Conservation (phyloP, 2,888 invertebrate genomes). For the Nemotelus nigrinus region DNA sequence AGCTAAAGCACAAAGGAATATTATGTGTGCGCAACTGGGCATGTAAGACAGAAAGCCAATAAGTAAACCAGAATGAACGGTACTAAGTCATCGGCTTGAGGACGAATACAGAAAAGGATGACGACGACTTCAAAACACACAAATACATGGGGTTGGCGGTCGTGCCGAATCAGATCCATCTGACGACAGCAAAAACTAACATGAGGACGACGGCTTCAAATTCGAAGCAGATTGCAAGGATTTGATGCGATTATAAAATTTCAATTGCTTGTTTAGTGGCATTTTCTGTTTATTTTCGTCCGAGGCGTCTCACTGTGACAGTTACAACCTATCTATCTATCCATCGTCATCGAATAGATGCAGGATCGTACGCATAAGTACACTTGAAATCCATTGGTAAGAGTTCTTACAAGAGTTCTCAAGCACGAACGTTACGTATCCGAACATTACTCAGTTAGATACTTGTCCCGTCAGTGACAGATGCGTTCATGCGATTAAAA, state of each 20-base stretch:
- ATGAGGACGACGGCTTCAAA: constrained; percentile 36
- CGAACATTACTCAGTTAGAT: too few relatives aligned
- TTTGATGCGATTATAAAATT: constrained; percentile 51
- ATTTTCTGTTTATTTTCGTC: constrained; percentile 50
- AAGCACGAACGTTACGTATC: too few relatives aligned
- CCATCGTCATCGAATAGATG: too few relatives aligned
- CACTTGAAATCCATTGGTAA: constrained; percentile 19
- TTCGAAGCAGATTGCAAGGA: constrained; percentile 43
- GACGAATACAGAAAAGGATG: constrained; percentile 31
- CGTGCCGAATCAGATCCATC: constrained; percentile 22
- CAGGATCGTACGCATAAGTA: background rate
- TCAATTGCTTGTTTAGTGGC: constrained; percentile 52
- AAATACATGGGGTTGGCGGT: too few relatives aligned
- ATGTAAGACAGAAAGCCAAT: constrained; percentile 45
- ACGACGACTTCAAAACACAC: background rate
- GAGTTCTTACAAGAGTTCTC: background rate
- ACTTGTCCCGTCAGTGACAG: constrained; percentile 13
- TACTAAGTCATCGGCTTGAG: background rate
- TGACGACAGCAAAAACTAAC: constrained; percentile 19
- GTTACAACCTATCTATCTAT: constrained; percentile 27
- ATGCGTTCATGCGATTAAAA: constrained; percentile 41
- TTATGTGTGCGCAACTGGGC: constrained; percentile 42
- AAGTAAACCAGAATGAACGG: constrained; percentile 31
- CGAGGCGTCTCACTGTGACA: constrained; percentile 35
- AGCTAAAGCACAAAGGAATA: constrained; percentile 24